These are phyloP conservation scores for Suncus etruscus DNA, from an alignment of 2,113 vertebrate genomes.

Conservation along the genomic window DNA sequence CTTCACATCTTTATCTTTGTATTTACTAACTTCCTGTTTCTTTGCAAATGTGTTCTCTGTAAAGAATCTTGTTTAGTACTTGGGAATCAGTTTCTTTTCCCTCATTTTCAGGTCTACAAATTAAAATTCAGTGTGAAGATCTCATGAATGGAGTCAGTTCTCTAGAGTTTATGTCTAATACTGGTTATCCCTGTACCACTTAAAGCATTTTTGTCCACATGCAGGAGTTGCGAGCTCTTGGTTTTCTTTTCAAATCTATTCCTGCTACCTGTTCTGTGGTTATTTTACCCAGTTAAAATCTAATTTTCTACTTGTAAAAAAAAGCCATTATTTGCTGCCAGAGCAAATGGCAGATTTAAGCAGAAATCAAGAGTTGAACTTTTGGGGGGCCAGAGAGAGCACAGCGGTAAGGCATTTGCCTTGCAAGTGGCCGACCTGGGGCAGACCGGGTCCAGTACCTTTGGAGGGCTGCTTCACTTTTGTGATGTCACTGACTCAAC, in stretches of 20 bases:
- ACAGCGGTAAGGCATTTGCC: too few species aligned
- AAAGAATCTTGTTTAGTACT: neutral
- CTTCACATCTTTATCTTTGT: too few species aligned
- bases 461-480: neutral
- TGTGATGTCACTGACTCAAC: neutral
- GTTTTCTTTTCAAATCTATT: slow-evolving; percentile 11
- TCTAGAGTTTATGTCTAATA: slow-evolving; percentile 38
- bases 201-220: slow-evolving; percentile 29
- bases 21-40: too few species aligned
- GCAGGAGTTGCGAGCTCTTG: neutral
- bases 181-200: neutral
- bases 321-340: neutral
- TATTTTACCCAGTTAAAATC: slow-evolving; percentile 46
- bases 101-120: neutral
- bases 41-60: too few species aligned
- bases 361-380: slow-evolving; percentile 43
- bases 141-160: slow-evolving; percentile 16
- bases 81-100: slow-evolving; percentile 26
- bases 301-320: slow-evolving; percentile 60
- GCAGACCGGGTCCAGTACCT: neutral
- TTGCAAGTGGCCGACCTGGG: too few species aligned
- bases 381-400: neutral
- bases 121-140: neutral
- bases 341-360: slow-evolving; percentile 29
- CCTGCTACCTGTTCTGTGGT: slow-evolving; percentile 4